Conservation (phyloP, 2,113 vertebrate species). For the Antechinus stuartii region DNA sequence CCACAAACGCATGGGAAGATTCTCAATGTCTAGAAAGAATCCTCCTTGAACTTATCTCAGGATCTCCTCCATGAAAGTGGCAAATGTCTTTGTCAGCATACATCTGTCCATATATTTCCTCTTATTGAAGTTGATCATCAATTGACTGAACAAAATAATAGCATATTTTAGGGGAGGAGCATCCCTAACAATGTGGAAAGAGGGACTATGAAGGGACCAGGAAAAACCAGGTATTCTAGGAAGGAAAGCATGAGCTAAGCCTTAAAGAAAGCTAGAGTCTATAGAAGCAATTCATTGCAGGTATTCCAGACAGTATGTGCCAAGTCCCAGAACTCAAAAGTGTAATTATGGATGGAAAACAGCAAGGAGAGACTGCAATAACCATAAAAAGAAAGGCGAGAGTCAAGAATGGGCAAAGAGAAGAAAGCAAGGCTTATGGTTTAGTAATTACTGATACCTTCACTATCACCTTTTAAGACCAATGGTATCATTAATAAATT, state of each 20-base stretch:
- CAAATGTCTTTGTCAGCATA: neutral
- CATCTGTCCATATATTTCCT: neutral
- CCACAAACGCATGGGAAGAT: neutral
- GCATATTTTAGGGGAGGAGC: neutral
- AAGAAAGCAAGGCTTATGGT: too few species aligned
- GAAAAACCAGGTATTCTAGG: neutral
- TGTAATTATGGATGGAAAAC: neutral
- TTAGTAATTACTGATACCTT: too few species aligned
- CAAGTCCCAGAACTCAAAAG: neutral
- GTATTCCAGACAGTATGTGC: neutral
- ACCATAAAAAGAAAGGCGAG: neutral
- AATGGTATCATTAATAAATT: too few species aligned
- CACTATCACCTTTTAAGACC: too few species aligned
- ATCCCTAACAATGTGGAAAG: neutral
- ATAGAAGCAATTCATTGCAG: neutral
- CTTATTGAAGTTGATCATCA: neutral
- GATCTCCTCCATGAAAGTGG: neutral
- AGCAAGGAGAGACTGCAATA: neutral
- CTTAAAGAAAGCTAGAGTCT: neutral
- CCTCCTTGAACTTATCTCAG: neutral
- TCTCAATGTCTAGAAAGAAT: neutral
- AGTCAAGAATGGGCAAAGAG: neutral
- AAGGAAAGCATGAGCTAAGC: neutral
- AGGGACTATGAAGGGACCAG: neutral
- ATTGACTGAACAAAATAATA: neutral